Evolutionary conservation across 1,140 invertebrate species (phyloP), one percentile per base, ranked within the genome.

Genomic region (Diprion similis): DNA sequence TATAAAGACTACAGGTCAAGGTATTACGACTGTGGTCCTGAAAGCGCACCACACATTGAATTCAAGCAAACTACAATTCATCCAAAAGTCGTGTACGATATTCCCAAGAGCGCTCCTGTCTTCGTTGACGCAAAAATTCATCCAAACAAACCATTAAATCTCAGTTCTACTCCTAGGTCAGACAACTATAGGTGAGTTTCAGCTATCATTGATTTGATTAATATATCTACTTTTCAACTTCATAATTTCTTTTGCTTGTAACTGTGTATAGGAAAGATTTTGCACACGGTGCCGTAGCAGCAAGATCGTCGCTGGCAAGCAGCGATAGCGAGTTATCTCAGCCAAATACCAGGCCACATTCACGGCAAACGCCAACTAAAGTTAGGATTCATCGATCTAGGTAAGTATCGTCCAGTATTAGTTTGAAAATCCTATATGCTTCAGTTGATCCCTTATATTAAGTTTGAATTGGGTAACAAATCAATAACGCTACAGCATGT

Each of bases 31-130:
- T 85, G 83, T 80, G 75, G 80, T 10, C 80, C 82, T 17, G 83
- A 82, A 7, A 77, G 71, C 11, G 75, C 82, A 9, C 78, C 80
- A 11, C 79, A 86, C 19, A 59, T 82, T 11, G 83, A 87, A 7
- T 79, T 77, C 72, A 85, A 84, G 71, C 81, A 82, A 46, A 85
- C 85, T 13, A 89, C 86, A 7, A 84, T 90, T 11, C 89, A 89
- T 81, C 89, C 89, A 0, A 85, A 89, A 80, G 83, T 89, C 66
- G 87, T 90, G 59, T 90, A 86, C 76, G 88, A 90, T 73, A 90
- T 90, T 74, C 89, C 89, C 2, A 89, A 88, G 76, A 89, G 83
- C 71, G 86, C 88, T 6, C 83, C 85, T 13, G 86, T 88, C 8
- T 88, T 85, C 68, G 83, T 88, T 0, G 82, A 86, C 0, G 78